Conservation (phyloP, 2,888 invertebrate genomes). For the Panopea generosa region DNA sequence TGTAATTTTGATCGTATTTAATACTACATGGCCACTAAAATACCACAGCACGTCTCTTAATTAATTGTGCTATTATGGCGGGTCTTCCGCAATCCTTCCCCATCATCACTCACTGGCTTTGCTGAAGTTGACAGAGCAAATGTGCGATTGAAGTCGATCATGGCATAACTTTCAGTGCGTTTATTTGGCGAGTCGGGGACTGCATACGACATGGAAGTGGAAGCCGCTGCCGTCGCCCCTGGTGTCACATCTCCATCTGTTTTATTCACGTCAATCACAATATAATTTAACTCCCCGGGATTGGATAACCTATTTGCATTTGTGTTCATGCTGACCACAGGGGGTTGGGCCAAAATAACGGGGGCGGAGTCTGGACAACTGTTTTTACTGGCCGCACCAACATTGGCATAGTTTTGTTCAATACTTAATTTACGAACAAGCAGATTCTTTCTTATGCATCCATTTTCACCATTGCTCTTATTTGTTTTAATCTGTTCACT, state of each 20-base stretch:
- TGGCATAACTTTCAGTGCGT: constrained; percentile 90
- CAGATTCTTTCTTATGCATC: constrained; percentile 20
- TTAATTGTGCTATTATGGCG: constrained; percentile 81
- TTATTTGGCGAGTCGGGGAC: constrained; percentile 79
- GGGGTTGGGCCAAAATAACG: constrained; percentile 14
- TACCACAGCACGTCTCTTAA: constrained; percentile 16
- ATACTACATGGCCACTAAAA: no score
- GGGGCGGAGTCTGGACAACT: constrained; percentile 32
- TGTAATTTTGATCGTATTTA: no score
- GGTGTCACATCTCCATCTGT: constrained; percentile 57
- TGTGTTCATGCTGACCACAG: constrained; percentile 16
- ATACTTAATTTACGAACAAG: constrained; percentile 47
- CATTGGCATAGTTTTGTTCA: constrained; percentile 69
- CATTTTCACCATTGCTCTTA: constrained; percentile 30
- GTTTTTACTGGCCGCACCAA: constrained; percentile 51
- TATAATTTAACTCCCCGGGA: constrained; percentile 74
- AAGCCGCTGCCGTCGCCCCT: constrained; percentile 67
- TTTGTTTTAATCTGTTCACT: constrained; percentile 20
- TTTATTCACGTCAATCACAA: constrained; percentile 76
- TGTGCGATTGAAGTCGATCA: constrained; percentile 97
- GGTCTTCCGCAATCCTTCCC: constrained; percentile 85
- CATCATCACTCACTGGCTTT: constrained; percentile 89
- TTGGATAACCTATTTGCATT: constrained; percentile 35
- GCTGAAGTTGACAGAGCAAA: constrained; percentile 94
- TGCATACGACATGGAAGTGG: constrained; percentile 73